phyloP scores from a whole-genome alignment of 2,888 invertebrate genomes.

The Oithona nana region DNA sequence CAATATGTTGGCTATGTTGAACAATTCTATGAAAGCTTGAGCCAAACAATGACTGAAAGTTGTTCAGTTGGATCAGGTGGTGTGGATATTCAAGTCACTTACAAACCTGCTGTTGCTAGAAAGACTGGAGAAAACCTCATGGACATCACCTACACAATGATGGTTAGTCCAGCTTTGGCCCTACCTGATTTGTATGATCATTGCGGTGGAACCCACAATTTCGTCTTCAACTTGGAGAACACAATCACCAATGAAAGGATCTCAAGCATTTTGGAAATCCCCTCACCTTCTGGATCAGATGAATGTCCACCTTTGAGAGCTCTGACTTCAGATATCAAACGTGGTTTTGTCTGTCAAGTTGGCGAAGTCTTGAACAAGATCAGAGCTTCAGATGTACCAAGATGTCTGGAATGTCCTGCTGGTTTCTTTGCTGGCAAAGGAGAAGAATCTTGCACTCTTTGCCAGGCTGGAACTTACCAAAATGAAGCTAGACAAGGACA shows the following conservation, averaged over 20 bases:
- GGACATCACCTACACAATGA: conserved; percentile 63
- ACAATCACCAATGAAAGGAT: conserved; percentile 77
- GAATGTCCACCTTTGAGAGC: conserved; percentile 76
- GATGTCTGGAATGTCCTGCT: conserved; percentile 89
- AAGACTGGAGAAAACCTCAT: conserved; percentile 54
- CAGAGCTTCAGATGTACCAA: conserved; percentile 51
- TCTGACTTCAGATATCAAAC: conserved; percentile 55
- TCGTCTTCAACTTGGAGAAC: conserved; percentile 82
- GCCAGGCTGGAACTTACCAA: conserved; percentile 80
- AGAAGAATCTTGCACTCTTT: conserved; percentile 73
- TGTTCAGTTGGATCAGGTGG: conserved; percentile 51
- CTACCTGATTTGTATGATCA: conserved; percentile 83
- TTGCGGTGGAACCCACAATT: conserved; percentile 75
- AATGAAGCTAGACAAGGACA: conserved; percentile 73
- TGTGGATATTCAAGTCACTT: conserved; percentile 25
- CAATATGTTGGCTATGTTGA: conserved; percentile 50
- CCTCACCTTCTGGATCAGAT: conserved; percentile 44
- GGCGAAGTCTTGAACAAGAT: conserved; percentile 86
- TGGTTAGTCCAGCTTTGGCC: conserved; percentile 64
- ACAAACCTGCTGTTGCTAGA: conserved; percentile 22
- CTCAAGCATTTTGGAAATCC: conserved; percentile 68
- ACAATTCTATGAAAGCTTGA: conserved; percentile 58
- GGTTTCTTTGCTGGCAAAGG: conserved; percentile 81
- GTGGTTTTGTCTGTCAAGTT: conserved; percentile 79
- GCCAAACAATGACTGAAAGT: conserved; percentile 62